Evolutionary conservation across 1,140 invertebrate species (phyloP).

Genomic region (Cotesia chilonis): DNA sequence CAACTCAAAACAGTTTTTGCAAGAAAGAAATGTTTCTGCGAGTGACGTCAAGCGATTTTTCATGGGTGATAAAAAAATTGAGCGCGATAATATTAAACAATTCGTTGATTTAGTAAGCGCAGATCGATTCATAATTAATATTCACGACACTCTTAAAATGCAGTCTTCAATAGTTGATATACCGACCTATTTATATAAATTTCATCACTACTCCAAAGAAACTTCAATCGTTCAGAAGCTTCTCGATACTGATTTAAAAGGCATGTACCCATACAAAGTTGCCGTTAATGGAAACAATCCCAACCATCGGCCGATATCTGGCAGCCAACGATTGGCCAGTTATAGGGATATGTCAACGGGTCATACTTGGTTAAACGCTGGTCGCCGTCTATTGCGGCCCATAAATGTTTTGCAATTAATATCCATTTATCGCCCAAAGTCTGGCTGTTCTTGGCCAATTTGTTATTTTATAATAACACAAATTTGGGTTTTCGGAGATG

Average conservation of each 20-base stretch:
- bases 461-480: too few species aligned
- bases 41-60: constrained; percentile 62
- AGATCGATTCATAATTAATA: constrained; percentile 15
- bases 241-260: constrained; percentile 7
- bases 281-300: too few species aligned
- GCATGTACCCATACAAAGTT: too few species aligned
- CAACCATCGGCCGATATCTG: too few species aligned
- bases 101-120: constrained; percentile 23
- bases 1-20: not conserved
- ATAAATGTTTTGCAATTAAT: too few species aligned
- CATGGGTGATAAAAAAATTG: constrained; percentile 38
- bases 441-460: too few species aligned
- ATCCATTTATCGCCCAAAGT: too few species aligned
- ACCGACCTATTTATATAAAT: constrained; percentile 65
- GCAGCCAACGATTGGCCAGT: too few species aligned
- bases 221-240: constrained; percentile 20
- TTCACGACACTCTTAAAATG: constrained; percentile 45
- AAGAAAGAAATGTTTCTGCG: constrained; percentile 48
- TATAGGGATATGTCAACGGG: too few species aligned
- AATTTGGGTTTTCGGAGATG: too few species aligned
- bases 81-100: not conserved
- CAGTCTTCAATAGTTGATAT: constrained; percentile 49
- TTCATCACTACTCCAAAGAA: constrained; percentile 55
- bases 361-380: too few species aligned
- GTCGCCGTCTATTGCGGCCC: too few species aligned